Evolutionary conservation across 2,888 invertebrate genomes (phyloP).

Genomic region (Nomada goodeniana): DNA sequence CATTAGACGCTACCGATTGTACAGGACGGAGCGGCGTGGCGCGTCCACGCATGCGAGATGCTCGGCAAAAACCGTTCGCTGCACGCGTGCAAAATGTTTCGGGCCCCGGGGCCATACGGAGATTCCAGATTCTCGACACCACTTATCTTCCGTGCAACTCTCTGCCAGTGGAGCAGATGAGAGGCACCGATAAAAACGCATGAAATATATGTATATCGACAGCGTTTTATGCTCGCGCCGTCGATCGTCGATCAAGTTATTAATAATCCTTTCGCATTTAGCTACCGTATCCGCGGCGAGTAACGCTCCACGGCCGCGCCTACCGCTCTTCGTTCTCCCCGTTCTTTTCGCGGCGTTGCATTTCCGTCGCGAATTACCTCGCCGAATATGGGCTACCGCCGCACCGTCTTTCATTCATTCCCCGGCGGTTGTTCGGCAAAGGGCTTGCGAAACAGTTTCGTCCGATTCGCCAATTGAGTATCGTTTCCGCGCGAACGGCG

Average conservation of each 20-base stretch:
- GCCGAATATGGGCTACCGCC: slow-evolving; percentile 8
- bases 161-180: slow-evolving; percentile 73
- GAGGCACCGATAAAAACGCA: slow-evolving; percentile 73
- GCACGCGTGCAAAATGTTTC: slow-evolving; percentile 74
- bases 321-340: background rate
- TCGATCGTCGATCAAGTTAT: slow-evolving; percentile 71
- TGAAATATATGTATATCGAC: slow-evolving; percentile 74
- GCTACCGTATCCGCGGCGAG: slow-evolving; percentile 56
- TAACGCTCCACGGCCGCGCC: slow-evolving; percentile 27
- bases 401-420: background rate
- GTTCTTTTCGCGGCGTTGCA: background rate
- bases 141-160: slow-evolving; percentile 73
- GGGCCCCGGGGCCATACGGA: slow-evolving; percentile 67
- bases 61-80: slow-evolving; percentile 69
- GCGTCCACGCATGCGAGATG: slow-evolving; percentile 69
- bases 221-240: slow-evolving; percentile 62
- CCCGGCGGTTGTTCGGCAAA: background rate
- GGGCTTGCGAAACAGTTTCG: too few relatives aligned
- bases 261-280: slow-evolving; percentile 71
- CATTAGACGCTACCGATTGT: slow-evolving; percentile 75
- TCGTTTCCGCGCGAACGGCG: too few relatives aligned
- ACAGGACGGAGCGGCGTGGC: slow-evolving; percentile 47
- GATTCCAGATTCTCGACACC: slow-evolving; percentile 75
- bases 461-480: too few relatives aligned
- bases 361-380: slow-evolving; percentile 25